These are phyloP conservation scores for Glaucopsyche alexis DNA, from an alignment of 2,888 invertebrate genomes.

Conservation along the genomic window DNA sequence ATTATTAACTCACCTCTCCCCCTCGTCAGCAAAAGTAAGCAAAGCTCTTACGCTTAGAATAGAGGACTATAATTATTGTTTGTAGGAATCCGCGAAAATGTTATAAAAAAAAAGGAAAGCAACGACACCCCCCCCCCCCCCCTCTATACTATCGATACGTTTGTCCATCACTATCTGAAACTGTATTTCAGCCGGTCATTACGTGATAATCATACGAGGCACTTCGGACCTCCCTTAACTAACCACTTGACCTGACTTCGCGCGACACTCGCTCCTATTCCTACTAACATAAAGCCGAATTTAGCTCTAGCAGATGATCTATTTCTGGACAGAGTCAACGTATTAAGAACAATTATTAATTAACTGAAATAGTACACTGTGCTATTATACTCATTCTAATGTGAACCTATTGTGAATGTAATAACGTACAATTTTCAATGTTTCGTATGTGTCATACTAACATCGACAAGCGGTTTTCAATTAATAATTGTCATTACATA, in stretches of 20 bases:
- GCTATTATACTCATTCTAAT: background rate
- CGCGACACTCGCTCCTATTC: background rate
- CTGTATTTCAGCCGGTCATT: slow-evolving; percentile 27
- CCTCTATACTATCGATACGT: background rate
- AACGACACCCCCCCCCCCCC: no score
- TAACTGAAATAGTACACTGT: slow-evolving; percentile 8
- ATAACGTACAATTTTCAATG: background rate
- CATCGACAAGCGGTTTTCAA: background rate
- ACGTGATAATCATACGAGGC: background rate
- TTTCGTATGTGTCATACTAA: background rate
- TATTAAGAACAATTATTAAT: slow-evolving; percentile 16
- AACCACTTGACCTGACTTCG: slow-evolving; percentile 24
- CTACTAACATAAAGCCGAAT: background rate
- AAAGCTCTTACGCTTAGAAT: no score
- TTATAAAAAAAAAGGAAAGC: no score
- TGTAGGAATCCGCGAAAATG: no score
- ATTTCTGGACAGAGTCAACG: slow-evolving; percentile 8
- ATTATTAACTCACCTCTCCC: no score
- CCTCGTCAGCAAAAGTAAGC: no score
- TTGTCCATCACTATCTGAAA: slow-evolving; percentile 24
- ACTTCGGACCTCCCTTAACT: slow-evolving; percentile 26
- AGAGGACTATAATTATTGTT: no score
- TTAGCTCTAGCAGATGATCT: background rate
- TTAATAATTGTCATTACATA: background rate
- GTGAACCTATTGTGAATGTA: background rate